A percentile compares a stretch with the other conserved stretches of the same genome.
Evolutionary conservation across 1,140 invertebrate genomes (phyloP).

Genomic region (Linepithema humile): DNA sequence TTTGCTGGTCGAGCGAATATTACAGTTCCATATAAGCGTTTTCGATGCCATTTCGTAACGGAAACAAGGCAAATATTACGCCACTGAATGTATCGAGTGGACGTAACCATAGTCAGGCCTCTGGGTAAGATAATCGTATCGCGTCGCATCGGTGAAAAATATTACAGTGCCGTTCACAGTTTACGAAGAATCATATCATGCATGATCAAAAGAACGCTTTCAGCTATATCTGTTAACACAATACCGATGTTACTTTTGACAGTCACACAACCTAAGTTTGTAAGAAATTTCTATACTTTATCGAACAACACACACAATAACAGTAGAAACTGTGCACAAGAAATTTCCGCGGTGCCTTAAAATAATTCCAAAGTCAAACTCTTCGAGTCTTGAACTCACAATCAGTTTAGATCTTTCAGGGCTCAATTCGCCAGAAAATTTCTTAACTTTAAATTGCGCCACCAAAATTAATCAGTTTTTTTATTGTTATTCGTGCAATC

Average conservation of each 20-base stretch:
- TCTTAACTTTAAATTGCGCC: background rate
- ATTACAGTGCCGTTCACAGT: background rate
- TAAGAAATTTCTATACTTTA: background rate
- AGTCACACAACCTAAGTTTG: background rate
- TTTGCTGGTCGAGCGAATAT: slow-evolving; percentile 35
- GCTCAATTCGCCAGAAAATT: background rate
- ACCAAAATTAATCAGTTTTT: background rate
- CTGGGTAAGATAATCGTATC: slow-evolving; percentile 23
- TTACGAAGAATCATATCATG: background rate
- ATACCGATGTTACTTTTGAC: background rate
- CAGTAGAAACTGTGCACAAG: background rate
- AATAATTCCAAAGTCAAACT: background rate
- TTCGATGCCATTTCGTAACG: slow-evolving; percentile 10
- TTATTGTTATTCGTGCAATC: background rate
- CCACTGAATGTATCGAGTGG: slow-evolving; percentile 19
- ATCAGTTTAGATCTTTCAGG: background rate
- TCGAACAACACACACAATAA: no score
- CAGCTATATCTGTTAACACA: background rate
- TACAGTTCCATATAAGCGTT: background rate
- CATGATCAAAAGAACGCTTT: background rate
- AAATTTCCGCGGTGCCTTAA: no score
- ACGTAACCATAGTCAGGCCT: slow-evolving; percentile 17
- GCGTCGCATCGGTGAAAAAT: slow-evolving; percentile 23
- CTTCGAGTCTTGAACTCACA: no score
- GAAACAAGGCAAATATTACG: slow-evolving; percentile 31